These are phyloP conservation scores for Eurois occulta DNA, from an alignment of 2,888 invertebrate genomes.

Conservation along the genomic window DNA sequence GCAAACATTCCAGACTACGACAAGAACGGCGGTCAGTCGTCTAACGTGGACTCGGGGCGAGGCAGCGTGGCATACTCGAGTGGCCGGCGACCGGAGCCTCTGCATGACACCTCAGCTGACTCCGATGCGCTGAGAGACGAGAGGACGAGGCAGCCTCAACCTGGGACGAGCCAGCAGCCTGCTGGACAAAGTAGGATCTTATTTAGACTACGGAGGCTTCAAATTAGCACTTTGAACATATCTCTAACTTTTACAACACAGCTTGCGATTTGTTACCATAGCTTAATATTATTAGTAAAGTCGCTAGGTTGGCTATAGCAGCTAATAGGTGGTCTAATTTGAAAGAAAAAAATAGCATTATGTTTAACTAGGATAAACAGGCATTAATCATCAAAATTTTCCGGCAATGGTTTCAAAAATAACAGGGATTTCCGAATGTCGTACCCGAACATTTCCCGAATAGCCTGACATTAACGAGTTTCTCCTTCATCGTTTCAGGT, in stretches of 20 bases:
- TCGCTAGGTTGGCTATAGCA: not conserved
- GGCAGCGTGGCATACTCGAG: slow-evolving; percentile 96
- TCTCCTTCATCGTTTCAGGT: slow-evolving; percentile 75
- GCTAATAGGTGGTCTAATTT: too few relatives aligned
- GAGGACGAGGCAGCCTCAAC: slow-evolving; percentile 79
- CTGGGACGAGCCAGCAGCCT: slow-evolving; percentile 82
- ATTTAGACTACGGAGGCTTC: not conserved
- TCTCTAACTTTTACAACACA: not conserved
- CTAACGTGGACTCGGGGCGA: slow-evolving; percentile 94
- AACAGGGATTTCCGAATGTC: not conserved
- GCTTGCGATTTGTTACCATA: not conserved
- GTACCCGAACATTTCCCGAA: too few relatives aligned
- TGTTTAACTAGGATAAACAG: not conserved
- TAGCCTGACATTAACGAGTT: not conserved
- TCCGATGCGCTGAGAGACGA: slow-evolving; percentile 85
- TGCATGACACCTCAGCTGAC: slow-evolving; percentile 91
- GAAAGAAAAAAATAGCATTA: not conserved
- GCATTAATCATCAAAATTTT: not conserved
- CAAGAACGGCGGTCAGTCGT: slow-evolving; percentile 93
- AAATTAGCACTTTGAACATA: not conserved
- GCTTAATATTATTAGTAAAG: not conserved
- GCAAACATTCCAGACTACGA: slow-evolving; percentile 91
- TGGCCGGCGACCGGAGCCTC: slow-evolving; percentile 91
- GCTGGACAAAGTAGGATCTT: slow-evolving; percentile 76
- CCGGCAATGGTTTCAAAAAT: not conserved